Base-by-base conservation (phyloP, 2,888 invertebrate species). In the Idaea biselata region DNA sequence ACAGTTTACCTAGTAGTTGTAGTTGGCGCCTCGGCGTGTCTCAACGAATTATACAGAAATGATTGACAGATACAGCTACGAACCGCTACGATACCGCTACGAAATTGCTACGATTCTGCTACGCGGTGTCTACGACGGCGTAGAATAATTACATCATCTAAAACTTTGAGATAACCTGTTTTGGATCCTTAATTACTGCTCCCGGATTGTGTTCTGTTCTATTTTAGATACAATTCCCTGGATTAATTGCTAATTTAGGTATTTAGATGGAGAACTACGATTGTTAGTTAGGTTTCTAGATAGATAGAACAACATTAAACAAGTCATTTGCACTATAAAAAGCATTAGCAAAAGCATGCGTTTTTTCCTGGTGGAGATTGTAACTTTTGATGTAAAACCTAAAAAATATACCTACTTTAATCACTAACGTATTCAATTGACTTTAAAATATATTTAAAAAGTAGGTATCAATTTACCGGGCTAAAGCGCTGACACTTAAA, bases 41-140 rank as follows among this genome's bases (percentile, higher is more conserved):
- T 44, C 44, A 25, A 25, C 11, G 44, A 44, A 44, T 14, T 11
- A 44, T 0, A 44, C 44, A 44, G 44, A 44, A 44, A 44, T 44
- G 44, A 44, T 44, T 44, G 44, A 44, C 44, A 44, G 5, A 44
- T 44, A 44, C 8, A 14, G 44, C 44, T 44, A 44, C 44, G 44
- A 44, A 44, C 44, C 11, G 44, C 44, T 32, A 32, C 32, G 32
- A 32, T 32, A 32, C 32, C 32, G 4, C 32, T 44, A 44, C 44
- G 44, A 44, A 44, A 44, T 44, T 44, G 44, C 44, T 44, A 44
- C 44, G 44, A 44, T 44, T 44, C 44, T 44, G 44, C 44, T 44
- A 44, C 44, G 44, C 44, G 44, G 44, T 44, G 44, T 44, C 44
- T 44, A 44, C 44, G 44, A 14, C 33, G 14, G 33, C 33, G 33